Evolutionary conservation across 2,113 vertebrate species (phyloP).

Genomic region (Odocoileus hemionus): DNA sequence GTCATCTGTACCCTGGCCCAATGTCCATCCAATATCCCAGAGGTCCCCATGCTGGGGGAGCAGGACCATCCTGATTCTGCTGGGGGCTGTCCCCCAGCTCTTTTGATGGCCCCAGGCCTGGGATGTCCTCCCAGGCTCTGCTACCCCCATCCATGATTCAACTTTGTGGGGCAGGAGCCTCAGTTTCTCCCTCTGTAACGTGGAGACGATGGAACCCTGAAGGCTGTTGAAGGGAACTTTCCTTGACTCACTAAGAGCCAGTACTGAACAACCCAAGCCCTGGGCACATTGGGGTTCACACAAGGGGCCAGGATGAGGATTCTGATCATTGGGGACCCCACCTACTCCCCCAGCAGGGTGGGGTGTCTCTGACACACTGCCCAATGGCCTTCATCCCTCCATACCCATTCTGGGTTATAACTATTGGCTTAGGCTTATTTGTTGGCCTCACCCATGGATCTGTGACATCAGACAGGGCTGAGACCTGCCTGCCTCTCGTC

Average conservation of each 20-base stretch:
- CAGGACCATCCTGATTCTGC: not conserved
- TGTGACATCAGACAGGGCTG: not conserved
- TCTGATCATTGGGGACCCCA: not conserved
- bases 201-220: not conserved
- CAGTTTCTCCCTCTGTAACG: not conserved
- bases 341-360: not conserved
- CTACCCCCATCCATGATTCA: not conserved
- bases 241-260: not conserved
- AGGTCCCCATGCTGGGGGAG: not conserved
- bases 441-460: not conserved
- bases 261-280: not conserved
- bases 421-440: no score
- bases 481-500: not conserved
- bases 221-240: not conserved
- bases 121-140: not conserved
- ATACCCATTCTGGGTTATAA: not conserved
- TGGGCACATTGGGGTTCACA: not conserved
- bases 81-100: not conserved
- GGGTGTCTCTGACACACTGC: not conserved
- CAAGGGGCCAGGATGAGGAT: not conserved
- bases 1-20: not conserved
- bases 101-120: not conserved
- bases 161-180: not conserved
- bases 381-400: not conserved
- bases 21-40: not conserved